Evolutionary conservation across 2,113 vertebrate species (phyloP), one percentile per base, ranked within the genome.

Genomic region (Myanophis thanlyinensis): DNA sequence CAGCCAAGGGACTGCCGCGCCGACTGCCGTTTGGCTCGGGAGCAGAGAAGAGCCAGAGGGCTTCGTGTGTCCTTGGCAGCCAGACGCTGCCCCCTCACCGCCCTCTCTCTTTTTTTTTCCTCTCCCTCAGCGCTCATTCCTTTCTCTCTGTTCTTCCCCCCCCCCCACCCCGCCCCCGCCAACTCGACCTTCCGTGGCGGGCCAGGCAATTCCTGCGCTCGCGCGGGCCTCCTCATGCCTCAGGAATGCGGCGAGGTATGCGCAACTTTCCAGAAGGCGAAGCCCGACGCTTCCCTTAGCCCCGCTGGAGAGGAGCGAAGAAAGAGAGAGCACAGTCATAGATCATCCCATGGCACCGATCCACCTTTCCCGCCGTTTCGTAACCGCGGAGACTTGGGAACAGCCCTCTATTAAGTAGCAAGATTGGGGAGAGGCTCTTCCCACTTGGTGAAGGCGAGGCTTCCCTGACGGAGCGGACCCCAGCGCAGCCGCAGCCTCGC

Each of bases 381-480:
- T 98, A 98, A 98, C 97, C 97, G 96, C 96, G 97, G 97, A 98
- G 98, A 98, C 87, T 95, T 96, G 97, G 98, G 98, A 98, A 97
- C 98, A 98, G 98, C 98, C 98, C 98, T 98, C 98, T 98, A 97
- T 99, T 99, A 99, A 99, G 98, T 97, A 98, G 98, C 98, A 96
- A n/a, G 97, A 96, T 97, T 95, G 98, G 96, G 97, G 96, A 96
- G 97, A 98, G 97, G 96, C 96, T 97, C 98, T 97, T 97, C 98
- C 97, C 98, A 99, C 98, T 99, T 97, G 97, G 97, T 98, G 94
- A 94, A 96, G 98, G 98, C 97, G 93, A 98, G 97, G 97, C 96
- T 97, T 97, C 96, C 97, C 97, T 94, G 96, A 97, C 96, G 96
- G 96, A 94, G 95, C 35, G 96, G 96, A 97, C 94, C 94, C 95